Evolutionary conservation across 2,888 invertebrate species (phyloP).

Genomic region (Dinocampus coccinellae): DNA sequence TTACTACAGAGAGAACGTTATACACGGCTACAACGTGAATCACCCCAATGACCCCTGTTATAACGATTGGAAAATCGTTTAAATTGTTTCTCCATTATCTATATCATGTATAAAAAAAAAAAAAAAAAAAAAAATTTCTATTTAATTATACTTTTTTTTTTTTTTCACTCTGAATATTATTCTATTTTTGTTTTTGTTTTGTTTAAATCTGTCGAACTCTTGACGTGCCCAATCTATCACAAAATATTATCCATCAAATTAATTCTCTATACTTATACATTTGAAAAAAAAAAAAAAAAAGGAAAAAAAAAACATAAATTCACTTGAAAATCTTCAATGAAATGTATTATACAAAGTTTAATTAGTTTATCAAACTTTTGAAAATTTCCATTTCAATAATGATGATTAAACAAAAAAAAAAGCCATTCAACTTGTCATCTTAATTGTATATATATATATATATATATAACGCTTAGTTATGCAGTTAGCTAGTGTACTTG

Average conservation of each 20-base stretch:
- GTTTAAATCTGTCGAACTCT: too few relatives aligned
- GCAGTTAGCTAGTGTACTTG: slow-evolving; percentile 33
- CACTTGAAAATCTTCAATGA: too few relatives aligned
- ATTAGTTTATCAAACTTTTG: background rate
- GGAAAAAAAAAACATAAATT: too few relatives aligned
- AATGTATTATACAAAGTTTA: too few relatives aligned
- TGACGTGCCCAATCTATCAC: too few relatives aligned
- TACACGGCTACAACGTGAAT: slow-evolving; percentile 8
- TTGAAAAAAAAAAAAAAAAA: too few relatives aligned
- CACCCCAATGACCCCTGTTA: slow-evolving; percentile 12
- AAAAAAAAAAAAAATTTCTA: background rate
- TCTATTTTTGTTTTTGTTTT: too few relatives aligned
- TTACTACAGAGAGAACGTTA: slow-evolving; percentile 12
- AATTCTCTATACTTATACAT: too few relatives aligned
- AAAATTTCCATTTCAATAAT: background rate
- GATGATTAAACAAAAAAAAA: background rate
- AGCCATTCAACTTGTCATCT: background rate
- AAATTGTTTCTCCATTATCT: slow-evolving; percentile 11
- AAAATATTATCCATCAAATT: too few relatives aligned
- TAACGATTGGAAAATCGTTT: slow-evolving; percentile 13
- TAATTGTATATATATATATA: background rate
- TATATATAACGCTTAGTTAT: slow-evolving; percentile 23
- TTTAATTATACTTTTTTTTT: too few relatives aligned
- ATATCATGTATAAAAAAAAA: background rate
- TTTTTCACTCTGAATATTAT: too few relatives aligned